Percentiles rank a stretch among this genome's conserved stretches.
Conservation (phyloP, 2,113 vertebrate species). For the Sarotherodon lohbergeri region DNA sequence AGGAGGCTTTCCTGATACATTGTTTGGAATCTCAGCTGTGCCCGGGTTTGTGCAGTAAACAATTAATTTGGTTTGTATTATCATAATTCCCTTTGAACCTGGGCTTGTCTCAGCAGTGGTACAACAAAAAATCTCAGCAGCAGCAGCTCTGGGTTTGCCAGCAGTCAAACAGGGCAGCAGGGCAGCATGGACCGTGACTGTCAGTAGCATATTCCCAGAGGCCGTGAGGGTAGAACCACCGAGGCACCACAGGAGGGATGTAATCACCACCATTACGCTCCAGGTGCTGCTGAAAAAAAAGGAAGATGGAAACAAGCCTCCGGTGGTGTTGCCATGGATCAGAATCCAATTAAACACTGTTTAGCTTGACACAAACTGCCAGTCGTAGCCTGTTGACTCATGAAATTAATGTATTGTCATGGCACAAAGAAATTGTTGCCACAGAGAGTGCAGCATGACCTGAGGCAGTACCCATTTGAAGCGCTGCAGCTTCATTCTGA, state of each 20-base stretch:
- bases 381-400: conserved; percentile 75
- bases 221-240: conserved; percentile 30
- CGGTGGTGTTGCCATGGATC: conserved; percentile 64
- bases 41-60: conserved; percentile 27
- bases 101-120: conserved; percentile 20
- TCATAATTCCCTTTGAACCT: conserved; percentile 53
- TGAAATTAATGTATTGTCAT: conserved; percentile 76
- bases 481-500: conserved; percentile 21
- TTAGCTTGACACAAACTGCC: conserved; percentile 70
- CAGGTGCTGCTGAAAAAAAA: conserved; percentile 67
- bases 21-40: conserved; percentile 1
- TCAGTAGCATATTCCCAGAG: conserved; percentile 49
- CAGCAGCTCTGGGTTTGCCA: conserved; percentile 30
- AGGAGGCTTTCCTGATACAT: neutral
- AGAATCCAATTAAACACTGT: conserved; percentile 79
- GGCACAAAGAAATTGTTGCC: conserved; percentile 59
- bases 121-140: conserved; percentile 11
- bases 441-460: conserved; percentile 52
- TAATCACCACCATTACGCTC: conserved; percentile 72
- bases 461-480: conserved; percentile 22
- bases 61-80: conserved; percentile 53
- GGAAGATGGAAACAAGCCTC: conserved; percentile 59
- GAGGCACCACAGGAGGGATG: conserved; percentile 52
- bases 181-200: conserved; percentile 60
- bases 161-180: conserved; percentile 49